Evolutionary conservation across 2,797 vertebrate species (phyloP), one percentile per base, ranked within the genome.

Genomic region (Diglossa cyanea): DNA sequence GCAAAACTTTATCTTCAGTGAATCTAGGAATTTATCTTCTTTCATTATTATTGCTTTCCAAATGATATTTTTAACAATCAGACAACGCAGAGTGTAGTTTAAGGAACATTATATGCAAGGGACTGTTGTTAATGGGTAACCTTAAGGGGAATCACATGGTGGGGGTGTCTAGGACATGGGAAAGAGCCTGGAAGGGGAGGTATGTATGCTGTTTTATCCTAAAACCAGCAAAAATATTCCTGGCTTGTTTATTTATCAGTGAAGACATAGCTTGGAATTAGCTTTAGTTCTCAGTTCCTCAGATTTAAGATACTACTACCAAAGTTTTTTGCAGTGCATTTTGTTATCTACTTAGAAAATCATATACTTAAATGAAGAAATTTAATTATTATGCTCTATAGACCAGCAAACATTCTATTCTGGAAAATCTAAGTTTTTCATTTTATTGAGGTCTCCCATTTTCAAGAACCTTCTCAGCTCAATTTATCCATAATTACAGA

Each of bases 161-260:
- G 0, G 0, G 7, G 5, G 1, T 7, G 7, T 35, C 7, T 10
- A 6, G 7, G 7, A 5, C 1, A 13, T 0, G 1, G 21, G 28
- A 77, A 61, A 28, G 4, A 76, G 2, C 5, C 25, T 72, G 24
- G 11, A 7, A 47, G 8, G 11, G 7, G 5, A 80, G 2, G 3
- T 53, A 26, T 65, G 8, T 15, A 16, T 33, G 21, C 6, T 26
- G 2, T 68, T 83, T 54, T 26, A 28, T 25, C 7, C 19, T 33
- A 61, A 60, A 86, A 60, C 8, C 5, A 78, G 13, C 3, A 10
- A 82, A 50, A 72, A n/a, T 48, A 0, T 57, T 82, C 23, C 42
- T 65, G 33, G 13, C 2, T 25, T 3, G 0, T 51, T 33, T 37
- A 51, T 73, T 55, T 86, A 39, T 5, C 16, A 14, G 9, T 25